Percentiles rank a stretch among this genome's conserved stretches.
Conservation (phyloP, 2,797 vertebrate genomes). For the Mormyrus proboscirostris region DNA sequence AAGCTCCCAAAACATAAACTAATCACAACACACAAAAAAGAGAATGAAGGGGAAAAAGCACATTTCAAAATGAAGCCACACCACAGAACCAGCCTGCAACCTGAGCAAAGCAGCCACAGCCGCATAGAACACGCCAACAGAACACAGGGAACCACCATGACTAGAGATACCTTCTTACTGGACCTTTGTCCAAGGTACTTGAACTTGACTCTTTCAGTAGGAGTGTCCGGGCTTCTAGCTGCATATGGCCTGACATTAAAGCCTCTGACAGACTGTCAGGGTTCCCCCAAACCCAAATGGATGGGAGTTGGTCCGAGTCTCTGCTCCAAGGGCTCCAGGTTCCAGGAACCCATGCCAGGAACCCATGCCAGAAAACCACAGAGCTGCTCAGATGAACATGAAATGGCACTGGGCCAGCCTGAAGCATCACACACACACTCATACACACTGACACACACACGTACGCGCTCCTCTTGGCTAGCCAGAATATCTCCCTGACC, state of each 20-base stretch:
- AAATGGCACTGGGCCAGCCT: not conserved
- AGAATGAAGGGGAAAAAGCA: too few relatives aligned
- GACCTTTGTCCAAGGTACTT: not conserved
- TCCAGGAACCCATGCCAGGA: not conserved
- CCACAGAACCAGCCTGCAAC: too few relatives aligned
- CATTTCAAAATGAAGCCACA: too few relatives aligned
- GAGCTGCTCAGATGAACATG: not conserved
- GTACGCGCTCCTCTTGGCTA: not conserved
- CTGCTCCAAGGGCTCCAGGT: not conserved
- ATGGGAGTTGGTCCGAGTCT: not conserved
- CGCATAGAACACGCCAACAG: too few relatives aligned
- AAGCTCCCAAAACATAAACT: too few relatives aligned
- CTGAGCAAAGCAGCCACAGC: too few relatives aligned
- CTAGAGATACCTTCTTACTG: not conserved
- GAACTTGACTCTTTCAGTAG: not conserved
- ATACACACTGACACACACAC: not conserved
- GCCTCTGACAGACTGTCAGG: not conserved
- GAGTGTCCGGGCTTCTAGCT: not conserved
- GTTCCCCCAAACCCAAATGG: not conserved
- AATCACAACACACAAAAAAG: too few relatives aligned
- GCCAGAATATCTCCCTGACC: not conserved
- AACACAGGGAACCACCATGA: not conserved
- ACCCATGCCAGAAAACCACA: not conserved
- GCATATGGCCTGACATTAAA: too few relatives aligned
- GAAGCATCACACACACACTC: not conserved